These are phyloP conservation scores for Xylocopa sonorina DNA, from an alignment of 1,140 invertebrate genomes.

Conservation along the genomic window DNA sequence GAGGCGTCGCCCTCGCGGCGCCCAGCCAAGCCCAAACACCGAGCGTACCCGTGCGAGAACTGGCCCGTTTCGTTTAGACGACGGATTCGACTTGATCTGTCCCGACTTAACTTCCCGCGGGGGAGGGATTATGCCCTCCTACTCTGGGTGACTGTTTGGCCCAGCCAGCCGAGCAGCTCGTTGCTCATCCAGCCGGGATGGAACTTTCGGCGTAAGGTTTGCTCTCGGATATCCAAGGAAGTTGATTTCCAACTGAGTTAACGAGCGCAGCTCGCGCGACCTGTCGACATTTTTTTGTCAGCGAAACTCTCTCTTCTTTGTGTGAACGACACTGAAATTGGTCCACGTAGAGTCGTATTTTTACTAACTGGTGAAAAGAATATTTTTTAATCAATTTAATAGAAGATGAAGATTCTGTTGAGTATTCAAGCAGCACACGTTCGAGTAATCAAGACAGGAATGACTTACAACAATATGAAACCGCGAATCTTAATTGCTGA, in stretches of 20 bases:
- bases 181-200: constrained; percentile 31
- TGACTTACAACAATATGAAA: too few relatives aligned
- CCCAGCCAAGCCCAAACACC: background rate
- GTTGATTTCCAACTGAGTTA: constrained; percentile 43
- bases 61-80: constrained; percentile 25
- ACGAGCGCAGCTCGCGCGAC: constrained; percentile 41
- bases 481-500: too few relatives aligned
- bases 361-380: too few relatives aligned
- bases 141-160: constrained; percentile 21
- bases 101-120: constrained; percentile 55
- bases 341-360: background rate
- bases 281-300: constrained; percentile 20
- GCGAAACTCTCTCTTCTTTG: too few relatives aligned
- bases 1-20: constrained; percentile 9
- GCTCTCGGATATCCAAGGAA: constrained; percentile 47
- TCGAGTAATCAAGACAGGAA: too few relatives aligned
- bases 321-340: too few relatives aligned
- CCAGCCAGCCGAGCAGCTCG: constrained; percentile 23
- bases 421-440: too few relatives aligned
- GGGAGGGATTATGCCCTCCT: constrained; percentile 51
- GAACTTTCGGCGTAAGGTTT: constrained; percentile 54
- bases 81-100: constrained; percentile 58
- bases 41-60: background rate
- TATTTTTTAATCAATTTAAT: too few relatives aligned
- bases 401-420: too few relatives aligned